Evolutionary conservation across 2,113 vertebrate genomes (phyloP), one percentile per base, ranked within the genome.

Genomic region (Phalacrocorax aristotelis): DNA sequence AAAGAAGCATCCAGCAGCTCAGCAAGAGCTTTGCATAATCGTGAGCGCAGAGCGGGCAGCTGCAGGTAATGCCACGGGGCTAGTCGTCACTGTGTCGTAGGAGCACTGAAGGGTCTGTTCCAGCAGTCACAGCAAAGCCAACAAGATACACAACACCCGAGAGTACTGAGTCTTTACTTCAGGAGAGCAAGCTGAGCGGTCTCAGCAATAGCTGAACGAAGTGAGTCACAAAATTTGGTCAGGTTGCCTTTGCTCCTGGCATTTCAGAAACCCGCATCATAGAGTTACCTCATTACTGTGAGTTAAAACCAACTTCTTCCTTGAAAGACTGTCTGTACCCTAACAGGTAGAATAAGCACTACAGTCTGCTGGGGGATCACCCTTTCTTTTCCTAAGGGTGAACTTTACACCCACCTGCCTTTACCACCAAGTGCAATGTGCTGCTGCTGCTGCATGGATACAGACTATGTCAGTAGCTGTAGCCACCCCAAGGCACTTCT

Each of bases 131-230:
- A n/a, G 69, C 75, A 69, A 54, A 88, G 49, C 51, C 71, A 52
- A 4, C 10, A 5, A 15, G 9, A 26, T 13, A 32, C 72, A 12
- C 40, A 9, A 1, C 22, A 4, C 26, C 3, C 0, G 57, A 32
- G 40, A 58, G 29, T 3, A 15, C 2, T 2, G 30, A 40, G 51
- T 0, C 52, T 51, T 70, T 70, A 27, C 80, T 58, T 34, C 1
- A 29, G 48, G 52, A 55, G 46, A 86, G 83, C n/a, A 2, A 36
- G 26, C 10, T 48, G 30, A 40, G 30, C 1, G 21, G 76, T 18
- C 29, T 42, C 66, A 44, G 54, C 49, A 23, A 15, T 2, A 48
- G 29, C 49, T 36, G 30, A 48, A 29, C 30, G 6, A 36, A 88
- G 68, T 2, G 23, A 69, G 46, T 27, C 70, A 64, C 66, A 38